Evolutionary conservation across 2,888 invertebrate species (phyloP).

Genomic region (Julus scanicus): DNA sequence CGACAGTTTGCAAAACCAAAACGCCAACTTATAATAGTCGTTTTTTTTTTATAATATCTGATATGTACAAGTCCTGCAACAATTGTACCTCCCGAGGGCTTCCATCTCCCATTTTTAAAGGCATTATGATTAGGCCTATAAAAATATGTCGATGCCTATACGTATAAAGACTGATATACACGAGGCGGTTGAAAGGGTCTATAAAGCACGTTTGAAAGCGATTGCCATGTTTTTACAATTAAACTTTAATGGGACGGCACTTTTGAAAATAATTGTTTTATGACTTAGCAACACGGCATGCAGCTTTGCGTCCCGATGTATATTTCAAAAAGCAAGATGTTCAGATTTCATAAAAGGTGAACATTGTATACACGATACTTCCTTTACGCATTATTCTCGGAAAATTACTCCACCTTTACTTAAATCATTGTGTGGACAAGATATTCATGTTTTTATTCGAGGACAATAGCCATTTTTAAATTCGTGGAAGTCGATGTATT

Average conservation of each 20-base stretch:
- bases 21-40: not conserved
- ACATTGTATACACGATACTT: not conserved
- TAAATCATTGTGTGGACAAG: too few relatives aligned
- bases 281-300: not conserved
- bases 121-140: constrained; percentile 27
- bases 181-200: constrained; percentile 14
- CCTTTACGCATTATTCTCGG: too few relatives aligned
- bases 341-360: not conserved
- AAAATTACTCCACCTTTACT: too few relatives aligned
- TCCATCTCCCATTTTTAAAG: not conserved
- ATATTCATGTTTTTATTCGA: too few relatives aligned
- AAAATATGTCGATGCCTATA: not conserved
- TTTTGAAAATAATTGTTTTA: constrained; percentile 33
- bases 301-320: not conserved
- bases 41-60: not conserved
- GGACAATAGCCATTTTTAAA: too few relatives aligned
- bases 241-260: constrained; percentile 28
- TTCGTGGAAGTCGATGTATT: too few relatives aligned
- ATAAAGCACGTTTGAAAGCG: constrained; percentile 5
- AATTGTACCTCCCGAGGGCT: not conserved
- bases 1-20: constrained; percentile 1
- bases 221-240: not conserved
- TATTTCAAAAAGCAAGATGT: not conserved
- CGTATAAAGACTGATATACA: not conserved
- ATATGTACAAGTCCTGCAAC: not conserved